Percentiles rank a stretch among this genome's conserved stretches.
phyloP scores from a whole-genome alignment of 2,797 vertebrate genomes.

The Pogoniulus pusillus region DNA sequence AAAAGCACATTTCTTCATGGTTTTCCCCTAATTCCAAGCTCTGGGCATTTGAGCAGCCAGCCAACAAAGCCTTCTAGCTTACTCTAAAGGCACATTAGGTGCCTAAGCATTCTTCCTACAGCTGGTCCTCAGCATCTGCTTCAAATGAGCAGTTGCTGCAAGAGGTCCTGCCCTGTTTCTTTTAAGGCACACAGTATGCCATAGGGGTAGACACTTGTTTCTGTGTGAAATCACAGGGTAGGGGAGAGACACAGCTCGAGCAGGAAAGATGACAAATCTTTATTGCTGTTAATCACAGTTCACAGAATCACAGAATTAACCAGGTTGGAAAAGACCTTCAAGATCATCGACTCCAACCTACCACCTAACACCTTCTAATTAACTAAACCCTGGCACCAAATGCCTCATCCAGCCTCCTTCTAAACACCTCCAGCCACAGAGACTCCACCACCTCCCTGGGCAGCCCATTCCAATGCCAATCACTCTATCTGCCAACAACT shows the following conservation, averaged over 20 bases:
- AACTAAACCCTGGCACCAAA: too few species aligned
- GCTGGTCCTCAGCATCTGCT: background rate
- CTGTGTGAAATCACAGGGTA: background rate
- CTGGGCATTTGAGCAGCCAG: constrained; percentile 13
- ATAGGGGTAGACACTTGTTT: background rate
- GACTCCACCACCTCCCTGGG: too few species aligned
- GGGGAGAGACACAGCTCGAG: background rate
- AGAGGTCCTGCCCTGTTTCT: background rate
- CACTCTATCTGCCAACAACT: too few species aligned
- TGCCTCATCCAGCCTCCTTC: too few species aligned
- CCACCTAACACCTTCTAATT: too few species aligned
- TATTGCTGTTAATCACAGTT: background rate
- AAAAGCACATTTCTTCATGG: constrained; percentile 30
- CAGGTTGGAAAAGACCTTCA: too few species aligned
- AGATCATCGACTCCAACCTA: too few species aligned
- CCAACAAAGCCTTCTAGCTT: constrained; percentile 56
- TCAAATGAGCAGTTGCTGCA: background rate
- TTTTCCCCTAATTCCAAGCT: constrained; percentile 51
- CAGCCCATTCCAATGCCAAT: too few species aligned
- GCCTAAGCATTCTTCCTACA: background rate
- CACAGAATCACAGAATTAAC: too few species aligned
- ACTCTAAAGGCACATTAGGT: background rate
- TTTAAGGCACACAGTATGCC: background rate
- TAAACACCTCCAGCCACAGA: too few species aligned
- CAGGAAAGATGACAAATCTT: background rate